A percentile compares a stretch with the other conserved stretches of the same genome.
phyloP scores from a whole-genome alignment of 2,113 vertebrate genomes.

The Corythornis vintsioides region DNA sequence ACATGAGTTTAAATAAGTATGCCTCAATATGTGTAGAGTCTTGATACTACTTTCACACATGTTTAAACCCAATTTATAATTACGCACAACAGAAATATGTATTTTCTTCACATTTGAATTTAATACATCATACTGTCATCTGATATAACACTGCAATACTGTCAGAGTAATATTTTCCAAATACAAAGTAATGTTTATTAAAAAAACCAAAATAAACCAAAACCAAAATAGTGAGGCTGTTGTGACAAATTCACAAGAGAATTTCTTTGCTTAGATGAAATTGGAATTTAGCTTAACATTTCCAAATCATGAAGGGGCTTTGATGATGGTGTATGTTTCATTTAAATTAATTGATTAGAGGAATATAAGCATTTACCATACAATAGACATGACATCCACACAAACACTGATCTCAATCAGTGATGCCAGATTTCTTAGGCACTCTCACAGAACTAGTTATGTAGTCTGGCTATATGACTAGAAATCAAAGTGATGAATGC shows the following conservation, averaged over 20 bases:
- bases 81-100: not conserved
- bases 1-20: not conserved
- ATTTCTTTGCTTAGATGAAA: not conserved
- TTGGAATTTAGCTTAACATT: not conserved
- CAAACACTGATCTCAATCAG: not conserved
- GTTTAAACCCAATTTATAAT: not conserved
- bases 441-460: not conserved
- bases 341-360: not conserved
- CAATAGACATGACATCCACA: not conserved
- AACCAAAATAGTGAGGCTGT: not conserved
- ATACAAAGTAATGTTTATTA: not conserved
- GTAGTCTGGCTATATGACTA: not conserved
- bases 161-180: not conserved
- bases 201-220: not conserved
- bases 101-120: not conserved
- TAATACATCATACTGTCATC: not conserved
- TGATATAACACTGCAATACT: not conserved
- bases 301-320: not conserved
- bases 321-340: not conserved
- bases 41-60: not conserved
- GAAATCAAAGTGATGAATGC: not conserved
- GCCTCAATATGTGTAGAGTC: not conserved
- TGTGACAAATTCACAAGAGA: not conserved
- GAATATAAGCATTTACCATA: not conserved
- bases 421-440: not conserved